Conservation (phyloP, 2,888 invertebrate genomes). For the Aphodius granarius region DNA sequence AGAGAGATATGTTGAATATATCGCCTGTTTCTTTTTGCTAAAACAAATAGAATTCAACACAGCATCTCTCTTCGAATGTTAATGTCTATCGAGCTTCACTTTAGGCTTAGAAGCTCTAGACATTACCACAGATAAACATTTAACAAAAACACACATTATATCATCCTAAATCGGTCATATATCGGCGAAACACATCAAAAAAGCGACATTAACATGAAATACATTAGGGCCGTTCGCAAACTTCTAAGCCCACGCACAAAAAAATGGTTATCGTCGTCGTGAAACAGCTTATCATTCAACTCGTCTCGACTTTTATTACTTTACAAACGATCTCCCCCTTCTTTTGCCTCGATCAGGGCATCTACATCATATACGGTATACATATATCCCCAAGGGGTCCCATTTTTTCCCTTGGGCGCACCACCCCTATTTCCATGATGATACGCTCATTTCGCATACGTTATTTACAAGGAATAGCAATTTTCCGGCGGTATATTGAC, state of each 20-base stretch:
- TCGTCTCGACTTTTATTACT: background rate
- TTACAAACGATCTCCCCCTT: background rate
- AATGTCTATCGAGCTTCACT: background rate
- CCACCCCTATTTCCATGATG: background rate
- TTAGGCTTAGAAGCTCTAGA: background rate
- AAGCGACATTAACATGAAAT: background rate
- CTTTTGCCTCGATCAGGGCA: background rate
- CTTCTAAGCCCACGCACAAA: background rate
- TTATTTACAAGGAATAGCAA: background rate
- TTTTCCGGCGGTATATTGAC: background rate
- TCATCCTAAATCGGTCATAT: too few species aligned
- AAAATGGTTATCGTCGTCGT: background rate
- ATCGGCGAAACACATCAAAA: background rate
- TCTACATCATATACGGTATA: background rate
- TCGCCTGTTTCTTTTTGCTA: too few species aligned
- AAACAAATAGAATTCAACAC: background rate
- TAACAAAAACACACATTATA: too few species aligned
- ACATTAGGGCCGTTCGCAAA: background rate
- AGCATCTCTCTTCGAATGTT: background rate
- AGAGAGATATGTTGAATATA: conserved; percentile 23
- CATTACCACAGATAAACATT: background rate
- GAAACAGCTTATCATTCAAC: background rate
- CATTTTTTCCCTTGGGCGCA: background rate
- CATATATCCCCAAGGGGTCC: background rate
- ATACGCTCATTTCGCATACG: background rate